phyloP scores from a whole-genome alignment of 2,888 invertebrate species.

The Polia nebulosa region DNA sequence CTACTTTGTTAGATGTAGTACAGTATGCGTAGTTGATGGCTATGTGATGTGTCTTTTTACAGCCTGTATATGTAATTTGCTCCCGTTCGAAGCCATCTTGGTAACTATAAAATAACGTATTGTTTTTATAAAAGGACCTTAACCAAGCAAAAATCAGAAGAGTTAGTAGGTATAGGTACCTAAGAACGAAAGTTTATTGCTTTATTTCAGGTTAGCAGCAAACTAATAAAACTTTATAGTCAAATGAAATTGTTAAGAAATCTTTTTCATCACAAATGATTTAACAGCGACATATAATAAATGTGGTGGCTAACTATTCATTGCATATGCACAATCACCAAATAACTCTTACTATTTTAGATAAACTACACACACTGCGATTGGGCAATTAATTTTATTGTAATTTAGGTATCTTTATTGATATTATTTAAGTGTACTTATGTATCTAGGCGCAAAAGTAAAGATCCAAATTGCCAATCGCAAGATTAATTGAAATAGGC shows the following conservation, averaged over 20 bases:
- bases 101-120: no score
- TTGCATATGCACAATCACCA: neutral
- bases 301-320: no score
- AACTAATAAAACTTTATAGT: neutral
- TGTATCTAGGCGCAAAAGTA: neutral
- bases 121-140: neutral
- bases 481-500: neutral
- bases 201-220: neutral
- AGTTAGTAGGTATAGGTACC: no score
- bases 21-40: no score
- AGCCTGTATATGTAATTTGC: no score
- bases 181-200: neutral
- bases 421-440: neutral
- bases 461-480: neutral
- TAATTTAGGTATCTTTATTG: neutral
- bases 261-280: neutral
- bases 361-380: neutral
- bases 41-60: no score
- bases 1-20: no score
- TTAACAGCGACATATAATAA: neutral
- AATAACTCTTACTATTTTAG: neutral
- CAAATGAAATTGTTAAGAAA: neutral
- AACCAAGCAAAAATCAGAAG: neutral
- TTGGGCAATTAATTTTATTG: conserved; percentile 4
- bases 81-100: no score